A percentile compares a stretch with the other conserved stretches of the same genome.
Evolutionary conservation across 1,140 invertebrate genomes (phyloP).

Genomic region (Ganaspis sp.): DNA sequence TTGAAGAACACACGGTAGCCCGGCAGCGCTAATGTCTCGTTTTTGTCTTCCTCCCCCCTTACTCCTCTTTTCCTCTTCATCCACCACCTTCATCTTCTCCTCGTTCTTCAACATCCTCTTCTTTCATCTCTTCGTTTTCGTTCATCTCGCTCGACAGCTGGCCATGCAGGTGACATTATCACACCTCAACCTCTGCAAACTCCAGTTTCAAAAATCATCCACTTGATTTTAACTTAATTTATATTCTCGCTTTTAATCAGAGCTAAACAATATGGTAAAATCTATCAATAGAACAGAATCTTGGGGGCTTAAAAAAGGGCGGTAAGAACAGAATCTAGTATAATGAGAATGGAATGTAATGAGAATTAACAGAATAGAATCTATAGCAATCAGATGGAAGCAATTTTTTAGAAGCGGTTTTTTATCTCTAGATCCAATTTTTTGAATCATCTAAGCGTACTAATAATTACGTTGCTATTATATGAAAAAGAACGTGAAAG

Average conservation of each 20-base stretch:
- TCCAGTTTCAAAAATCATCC: too few species aligned
- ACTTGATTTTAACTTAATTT: too few species aligned
- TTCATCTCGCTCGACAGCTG: constrained; percentile 51
- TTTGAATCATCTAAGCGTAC: neutral
- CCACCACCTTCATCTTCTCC: constrained; percentile 36
- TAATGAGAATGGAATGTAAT: too few species aligned
- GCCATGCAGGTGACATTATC: constrained; percentile 52
- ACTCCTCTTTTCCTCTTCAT: constrained; percentile 23
- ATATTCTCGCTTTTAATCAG: too few species aligned
- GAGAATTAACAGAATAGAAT: too few species aligned
- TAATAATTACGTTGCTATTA: neutral
- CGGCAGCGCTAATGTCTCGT: constrained; percentile 70
- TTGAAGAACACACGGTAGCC: constrained; percentile 66
- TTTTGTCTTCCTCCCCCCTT: constrained; percentile 61
- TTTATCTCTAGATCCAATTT: constrained; percentile 64
- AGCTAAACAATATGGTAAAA: too few species aligned
- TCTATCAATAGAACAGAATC: too few species aligned
- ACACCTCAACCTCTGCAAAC: constrained; percentile 18
- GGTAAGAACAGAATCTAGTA: too few species aligned
- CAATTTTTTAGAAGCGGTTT: constrained; percentile 53
- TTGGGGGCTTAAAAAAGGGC: too few species aligned
- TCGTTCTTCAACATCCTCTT: constrained; percentile 41
- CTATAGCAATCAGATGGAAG: too few species aligned
- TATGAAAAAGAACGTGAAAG: constrained; percentile 38
- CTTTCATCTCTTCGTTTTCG: constrained; percentile 33